Evolutionary conservation across 1,140 invertebrate genomes (phyloP).

Genomic region (Drosophila setifemur): DNA sequence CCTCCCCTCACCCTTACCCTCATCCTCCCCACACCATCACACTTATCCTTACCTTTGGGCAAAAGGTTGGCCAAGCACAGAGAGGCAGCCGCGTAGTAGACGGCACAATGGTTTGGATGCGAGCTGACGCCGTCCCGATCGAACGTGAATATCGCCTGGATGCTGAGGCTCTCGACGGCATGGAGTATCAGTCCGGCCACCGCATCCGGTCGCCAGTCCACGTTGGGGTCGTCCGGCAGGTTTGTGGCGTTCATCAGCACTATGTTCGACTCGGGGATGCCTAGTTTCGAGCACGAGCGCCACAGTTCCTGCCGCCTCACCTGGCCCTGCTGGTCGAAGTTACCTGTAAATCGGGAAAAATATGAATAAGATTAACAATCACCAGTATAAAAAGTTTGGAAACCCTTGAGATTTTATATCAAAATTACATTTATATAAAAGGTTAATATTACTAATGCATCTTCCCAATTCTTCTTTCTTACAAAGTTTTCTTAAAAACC

Average conservation of each 20-base stretch:
- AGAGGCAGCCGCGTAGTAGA: conserved; percentile 90
- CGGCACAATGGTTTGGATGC: conserved; percentile 94
- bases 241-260: conserved; percentile 87
- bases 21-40: neutral
- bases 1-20: conserved; percentile 31
- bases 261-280: conserved; percentile 90
- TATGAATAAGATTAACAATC: too few species aligned
- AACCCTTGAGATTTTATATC: too few species aligned
- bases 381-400: too few species aligned
- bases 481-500: too few species aligned
- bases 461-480: too few species aligned
- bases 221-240: conserved; percentile 89
- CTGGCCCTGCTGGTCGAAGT: conserved; percentile 88
- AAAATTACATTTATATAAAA: too few species aligned
- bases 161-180: conserved; percentile 88
- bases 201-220: conserved; percentile 89
- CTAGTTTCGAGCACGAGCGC: conserved; percentile 89
- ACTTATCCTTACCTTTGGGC: conserved; percentile 86
- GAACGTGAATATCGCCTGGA: conserved; percentile 95
- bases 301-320: conserved; percentile 90
- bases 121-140: conserved; percentile 94
- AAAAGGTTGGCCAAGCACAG: conserved; percentile 89
- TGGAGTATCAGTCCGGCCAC: conserved; percentile 89
- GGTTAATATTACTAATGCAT: too few species aligned
- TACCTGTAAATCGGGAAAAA: conserved; percentile 84